These are phyloP conservation scores for Chionoecetes opilio DNA, from an alignment of 1,140 invertebrate genomes.

Conservation along the genomic window DNA sequence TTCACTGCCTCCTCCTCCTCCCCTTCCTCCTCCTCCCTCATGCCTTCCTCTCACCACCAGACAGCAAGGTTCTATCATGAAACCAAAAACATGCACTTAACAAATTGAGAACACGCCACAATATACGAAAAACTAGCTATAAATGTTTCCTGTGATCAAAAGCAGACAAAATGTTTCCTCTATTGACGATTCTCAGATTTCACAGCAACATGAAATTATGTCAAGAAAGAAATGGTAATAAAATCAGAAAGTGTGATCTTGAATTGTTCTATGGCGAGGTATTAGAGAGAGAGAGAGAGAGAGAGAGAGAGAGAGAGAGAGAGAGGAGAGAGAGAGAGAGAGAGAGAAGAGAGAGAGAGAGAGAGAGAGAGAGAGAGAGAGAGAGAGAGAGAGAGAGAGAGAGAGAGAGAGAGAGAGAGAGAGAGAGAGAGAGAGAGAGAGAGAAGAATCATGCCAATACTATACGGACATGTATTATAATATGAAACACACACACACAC, in stretches of 20 bases:
- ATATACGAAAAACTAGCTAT: neutral
- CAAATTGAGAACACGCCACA: too few relatives aligned
- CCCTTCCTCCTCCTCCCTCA: neutral
- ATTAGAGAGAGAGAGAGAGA: neutral
- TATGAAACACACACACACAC: neutral
- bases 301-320: neutral
- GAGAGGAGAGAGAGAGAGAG: neutral
- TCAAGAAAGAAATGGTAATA: neutral
- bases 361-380: neutral
- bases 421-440: neutral
- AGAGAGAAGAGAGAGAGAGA: conserved; percentile 14
- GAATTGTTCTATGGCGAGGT: neutral
- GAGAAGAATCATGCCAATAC: too few relatives aligned
- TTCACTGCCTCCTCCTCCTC: neutral
- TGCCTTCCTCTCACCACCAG: neutral
- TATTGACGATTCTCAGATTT: too few relatives aligned
- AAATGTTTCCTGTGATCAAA: neutral
- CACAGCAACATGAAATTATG: neutral
- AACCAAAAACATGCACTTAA: too few relatives aligned
- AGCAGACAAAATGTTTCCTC: too few relatives aligned
- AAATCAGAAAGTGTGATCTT: too few relatives aligned
- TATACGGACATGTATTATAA: too few relatives aligned
- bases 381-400: neutral
- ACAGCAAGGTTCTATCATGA: too few relatives aligned
- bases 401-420: conserved; percentile 2